These are phyloP conservation scores for Hephaestus fuliginosus DNA, from an alignment of 2,797 vertebrate genomes.

Conservation along the genomic window DNA sequence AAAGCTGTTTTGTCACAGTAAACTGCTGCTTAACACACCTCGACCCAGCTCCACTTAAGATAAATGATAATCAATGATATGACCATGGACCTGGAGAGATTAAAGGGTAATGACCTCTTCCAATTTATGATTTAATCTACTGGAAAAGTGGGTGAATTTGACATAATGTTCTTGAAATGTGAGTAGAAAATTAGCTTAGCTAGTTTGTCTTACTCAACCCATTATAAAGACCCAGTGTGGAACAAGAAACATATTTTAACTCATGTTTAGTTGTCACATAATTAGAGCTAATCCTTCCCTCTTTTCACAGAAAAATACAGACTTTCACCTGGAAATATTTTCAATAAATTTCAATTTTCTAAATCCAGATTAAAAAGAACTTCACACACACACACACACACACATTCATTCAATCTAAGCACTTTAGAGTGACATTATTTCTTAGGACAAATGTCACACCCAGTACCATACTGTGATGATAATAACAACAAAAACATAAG, in stretches of 20 bases:
- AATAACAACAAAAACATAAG: neutral
- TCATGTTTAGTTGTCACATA: neutral
- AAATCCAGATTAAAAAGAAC: neutral
- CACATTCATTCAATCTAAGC: neutral
- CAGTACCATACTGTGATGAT: neutral
- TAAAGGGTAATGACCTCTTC: neutral
- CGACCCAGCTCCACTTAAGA: neutral
- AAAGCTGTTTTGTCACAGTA: constrained; percentile 32
- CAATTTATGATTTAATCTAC: constrained; percentile 22
- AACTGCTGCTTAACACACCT: constrained; percentile 9
- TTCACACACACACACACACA: neutral
- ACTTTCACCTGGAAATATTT: neutral
- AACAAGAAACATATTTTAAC: neutral
- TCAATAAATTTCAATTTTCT: neutral
- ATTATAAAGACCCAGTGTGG: neutral
- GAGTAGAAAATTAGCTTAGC: neutral
- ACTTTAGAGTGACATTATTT: neutral
- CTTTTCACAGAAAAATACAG: neutral
- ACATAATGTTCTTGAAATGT: neutral
- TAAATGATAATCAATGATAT: constrained; percentile 16
- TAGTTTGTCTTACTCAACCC: neutral
- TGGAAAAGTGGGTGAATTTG: neutral
- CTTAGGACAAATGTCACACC: neutral
- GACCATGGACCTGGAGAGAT: constrained; percentile 15
- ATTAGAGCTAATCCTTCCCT: neutral